Base-by-base conservation (phyloP, 2,797 vertebrate species). In the Malacoraja senta region DNA sequence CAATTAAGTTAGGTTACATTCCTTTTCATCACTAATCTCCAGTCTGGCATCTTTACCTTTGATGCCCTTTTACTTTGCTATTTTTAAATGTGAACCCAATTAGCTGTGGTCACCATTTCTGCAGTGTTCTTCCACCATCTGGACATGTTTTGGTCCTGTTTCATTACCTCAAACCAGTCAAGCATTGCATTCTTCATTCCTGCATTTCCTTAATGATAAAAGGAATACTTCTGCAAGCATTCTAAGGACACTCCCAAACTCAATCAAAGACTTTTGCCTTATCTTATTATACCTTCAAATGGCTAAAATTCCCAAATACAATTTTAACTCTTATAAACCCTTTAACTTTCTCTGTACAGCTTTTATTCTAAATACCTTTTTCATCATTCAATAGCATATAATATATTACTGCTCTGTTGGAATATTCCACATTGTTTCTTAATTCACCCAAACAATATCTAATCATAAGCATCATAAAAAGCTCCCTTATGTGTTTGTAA, bases 61-160 rank as follows among this genome's bases (percentile, higher is more conserved):
- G 83, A 65, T 86, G 29, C 29, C 63, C 4, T 88, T 88, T 65
- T 35, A n/a, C 65, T 88, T 65, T 32, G 61, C n/a, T 88, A 7
- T 65, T 65, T 88, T n/a, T 35, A 63, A 86, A 88, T 88, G 17
- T 68, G 61, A 35, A 68, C 29, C 61, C 65, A 68, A 68, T 88
- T 88, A 88, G 61, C 65, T 88, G 63, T 88, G n/a, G 61, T 68
- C 84, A 88, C n/a, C 10, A 88, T 68, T 88, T 88, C 84, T 32
- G 84, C n/a, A 63, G 61, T 88, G 84, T 65, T 68, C 84, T 68
- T 84, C 81, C 26, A 88, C 63, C 17, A 65, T 65, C 21, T 1
- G 84, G 61, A 65, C 21, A 21, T 9, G 12, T 65, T 88, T 17
- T 68, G 32, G 63, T n/a, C 61, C n/a, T 88, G 29, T 63, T 68